Evolutionary conservation across 2,113 vertebrate genomes (phyloP).

Genomic region (Tichodroma muraria): DNA sequence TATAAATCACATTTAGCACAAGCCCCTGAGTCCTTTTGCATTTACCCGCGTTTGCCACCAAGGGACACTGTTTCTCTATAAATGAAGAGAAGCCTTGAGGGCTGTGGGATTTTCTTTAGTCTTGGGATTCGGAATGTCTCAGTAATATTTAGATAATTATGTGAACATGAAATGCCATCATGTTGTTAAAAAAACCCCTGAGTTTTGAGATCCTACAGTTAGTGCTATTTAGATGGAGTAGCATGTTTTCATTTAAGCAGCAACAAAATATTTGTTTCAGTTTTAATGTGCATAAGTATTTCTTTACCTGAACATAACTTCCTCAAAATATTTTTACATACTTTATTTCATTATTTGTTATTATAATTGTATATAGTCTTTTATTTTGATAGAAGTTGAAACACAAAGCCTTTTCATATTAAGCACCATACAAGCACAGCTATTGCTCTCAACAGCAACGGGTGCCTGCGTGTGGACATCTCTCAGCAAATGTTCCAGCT

Average conservation of each 20-base stretch:
- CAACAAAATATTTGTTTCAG: not conserved
- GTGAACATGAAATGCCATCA: not conserved
- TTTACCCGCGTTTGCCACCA: not conserved
- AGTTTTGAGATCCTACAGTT: not conserved
- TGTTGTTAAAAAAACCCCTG: not conserved
- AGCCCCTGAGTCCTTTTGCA: not conserved
- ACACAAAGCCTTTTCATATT: not conserved
- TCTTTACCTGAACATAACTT: not conserved
- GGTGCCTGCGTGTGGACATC: not conserved
- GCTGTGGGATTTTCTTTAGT: not conserved
- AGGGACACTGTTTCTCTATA: slow-evolving; percentile 5
- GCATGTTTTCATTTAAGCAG: not conserved
- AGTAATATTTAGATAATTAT: not conserved
- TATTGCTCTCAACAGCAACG: not conserved
- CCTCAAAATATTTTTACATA: not conserved
- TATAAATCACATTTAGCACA: not conserved
- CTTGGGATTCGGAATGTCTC: not conserved
- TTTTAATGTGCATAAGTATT: not conserved
- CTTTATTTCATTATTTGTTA: not conserved
- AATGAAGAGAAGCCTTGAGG: not conserved
- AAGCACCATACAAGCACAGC: not conserved
- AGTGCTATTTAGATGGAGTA: not conserved
- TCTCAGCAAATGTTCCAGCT: not conserved
- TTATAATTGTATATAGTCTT: not conserved
- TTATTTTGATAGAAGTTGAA: not conserved